A percentile compares a stretch with the other conserved stretches of the same genome.
These are phyloP conservation scores for Rafetus swinhoei DNA, from an alignment of 2,113 vertebrate genomes.

Conservation along the genomic window DNA sequence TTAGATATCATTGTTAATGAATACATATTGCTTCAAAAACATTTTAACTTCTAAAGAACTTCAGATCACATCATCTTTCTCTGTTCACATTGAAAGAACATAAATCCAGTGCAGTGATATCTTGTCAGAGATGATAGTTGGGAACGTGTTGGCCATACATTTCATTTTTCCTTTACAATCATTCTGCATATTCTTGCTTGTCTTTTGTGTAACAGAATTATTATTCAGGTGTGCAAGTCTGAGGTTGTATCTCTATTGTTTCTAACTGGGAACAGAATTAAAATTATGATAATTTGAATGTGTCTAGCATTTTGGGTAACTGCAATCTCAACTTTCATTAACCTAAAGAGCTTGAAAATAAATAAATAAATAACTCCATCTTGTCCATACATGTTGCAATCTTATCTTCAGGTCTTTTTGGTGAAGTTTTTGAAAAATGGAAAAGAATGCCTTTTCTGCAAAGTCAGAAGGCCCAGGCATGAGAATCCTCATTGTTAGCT, in stretches of 20 bases:
- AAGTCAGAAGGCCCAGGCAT: neutral
- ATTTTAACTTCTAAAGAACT: neutral
- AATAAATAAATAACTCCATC: neutral
- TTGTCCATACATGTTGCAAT: neutral
- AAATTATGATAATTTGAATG: neutral
- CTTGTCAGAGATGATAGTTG: fast-evolving
- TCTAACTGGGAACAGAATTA: neutral
- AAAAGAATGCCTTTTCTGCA: neutral
- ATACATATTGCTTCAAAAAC: neutral
- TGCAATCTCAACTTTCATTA: neutral
- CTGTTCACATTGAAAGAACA: neutral
- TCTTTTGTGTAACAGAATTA: neutral
- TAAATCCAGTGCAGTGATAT: fast-evolving
- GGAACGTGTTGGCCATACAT: neutral
- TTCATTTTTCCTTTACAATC: neutral
- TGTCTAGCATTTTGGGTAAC: neutral
- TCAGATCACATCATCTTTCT: fast-evolving
- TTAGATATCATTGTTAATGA: neutral
- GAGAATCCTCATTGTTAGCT: neutral
- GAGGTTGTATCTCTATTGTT: neutral
- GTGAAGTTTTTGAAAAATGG: neutral
- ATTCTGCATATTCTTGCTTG: neutral
- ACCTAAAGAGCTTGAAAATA: neutral
- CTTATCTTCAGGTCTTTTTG: neutral
- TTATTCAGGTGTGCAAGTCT: fast-evolving